phyloP scores from a whole-genome alignment of 1,140 invertebrate genomes.

The Trialeurodes vaporariorum region DNA sequence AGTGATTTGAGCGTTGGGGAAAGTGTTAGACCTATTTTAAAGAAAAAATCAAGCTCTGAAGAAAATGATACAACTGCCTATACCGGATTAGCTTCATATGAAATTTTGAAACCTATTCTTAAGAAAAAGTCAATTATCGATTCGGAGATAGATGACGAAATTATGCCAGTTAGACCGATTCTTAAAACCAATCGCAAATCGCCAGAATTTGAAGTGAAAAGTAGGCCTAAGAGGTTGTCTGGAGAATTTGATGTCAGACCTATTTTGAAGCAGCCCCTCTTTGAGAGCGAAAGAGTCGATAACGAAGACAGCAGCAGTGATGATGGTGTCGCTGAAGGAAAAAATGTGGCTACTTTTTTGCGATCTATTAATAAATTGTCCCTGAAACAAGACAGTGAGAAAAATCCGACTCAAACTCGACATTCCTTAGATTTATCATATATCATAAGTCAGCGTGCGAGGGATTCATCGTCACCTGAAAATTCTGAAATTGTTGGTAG shows the following conservation, averaged over 20 bases:
- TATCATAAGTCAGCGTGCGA: background rate
- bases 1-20: conserved; percentile 1
- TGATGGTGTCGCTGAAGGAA: background rate
- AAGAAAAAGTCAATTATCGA: conserved; percentile 72
- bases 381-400: background rate
- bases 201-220: conserved; percentile 2
- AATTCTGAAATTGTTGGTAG: conserved; percentile 5
- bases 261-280: background rate
- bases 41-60: conserved; percentile 50
- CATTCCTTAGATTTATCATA: background rate
- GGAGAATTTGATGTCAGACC: background rate
- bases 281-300: background rate
- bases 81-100: background rate
- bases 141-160: conserved; percentile 59
- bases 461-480: background rate
- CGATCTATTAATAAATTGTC: background rate
- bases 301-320: background rate
- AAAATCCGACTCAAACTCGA: background rate
- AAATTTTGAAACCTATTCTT: conserved; percentile 55
- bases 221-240: background rate
- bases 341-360: background rate
- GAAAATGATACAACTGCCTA: conserved; percentile 31
- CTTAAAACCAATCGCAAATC: conserved; percentile 44
- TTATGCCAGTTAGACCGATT: conserved; percentile 56
- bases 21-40: conserved; percentile 61